Percentiles rank a stretch among this genome's conserved stretches.
These are phyloP conservation scores for Scrobipalpa atriplicella DNA, from an alignment of 2,888 invertebrate species.

Conservation along the genomic window DNA sequence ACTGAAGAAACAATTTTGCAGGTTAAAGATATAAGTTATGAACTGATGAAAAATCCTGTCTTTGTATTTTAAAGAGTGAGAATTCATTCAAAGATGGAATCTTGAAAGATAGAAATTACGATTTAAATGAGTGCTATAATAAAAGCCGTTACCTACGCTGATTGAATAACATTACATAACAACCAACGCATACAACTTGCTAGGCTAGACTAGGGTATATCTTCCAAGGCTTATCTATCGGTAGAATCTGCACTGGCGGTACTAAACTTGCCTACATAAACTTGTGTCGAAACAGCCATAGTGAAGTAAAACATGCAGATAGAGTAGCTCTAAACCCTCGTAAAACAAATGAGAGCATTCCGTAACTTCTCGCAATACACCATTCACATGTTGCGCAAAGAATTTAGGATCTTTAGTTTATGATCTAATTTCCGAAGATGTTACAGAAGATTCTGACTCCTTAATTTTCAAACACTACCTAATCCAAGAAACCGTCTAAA, in stretches of 20 bases:
- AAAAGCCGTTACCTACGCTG: neutral
- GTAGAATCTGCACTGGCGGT: neutral
- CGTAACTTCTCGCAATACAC: constrained; percentile 16
- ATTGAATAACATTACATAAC: constrained; percentile 3
- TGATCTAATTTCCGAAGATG: neutral
- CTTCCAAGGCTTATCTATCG: constrained; percentile 10
- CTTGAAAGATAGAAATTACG: too few species aligned
- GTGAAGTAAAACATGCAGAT: constrained; percentile 20
- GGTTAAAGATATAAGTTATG: too few species aligned
- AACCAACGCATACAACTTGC: neutral
- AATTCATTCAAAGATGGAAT: too few species aligned
- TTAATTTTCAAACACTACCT: neutral
- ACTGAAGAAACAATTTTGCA: neutral
- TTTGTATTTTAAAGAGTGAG: too few species aligned
- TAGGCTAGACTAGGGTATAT: neutral
- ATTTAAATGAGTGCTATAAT: neutral
- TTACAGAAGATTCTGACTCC: neutral
- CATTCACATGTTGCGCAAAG: constrained; percentile 10
- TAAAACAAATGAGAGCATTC: constrained; percentile 28
- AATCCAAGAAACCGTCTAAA: neutral
- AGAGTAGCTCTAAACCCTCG: constrained; percentile 25
- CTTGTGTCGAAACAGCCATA: constrained; percentile 10
- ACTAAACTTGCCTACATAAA: constrained; percentile 10
- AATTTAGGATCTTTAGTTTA: constrained; percentile 1
- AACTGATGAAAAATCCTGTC: too few species aligned